Base-by-base conservation (phyloP, 2,797 vertebrate species). In the Smutsia gigantea region DNA sequence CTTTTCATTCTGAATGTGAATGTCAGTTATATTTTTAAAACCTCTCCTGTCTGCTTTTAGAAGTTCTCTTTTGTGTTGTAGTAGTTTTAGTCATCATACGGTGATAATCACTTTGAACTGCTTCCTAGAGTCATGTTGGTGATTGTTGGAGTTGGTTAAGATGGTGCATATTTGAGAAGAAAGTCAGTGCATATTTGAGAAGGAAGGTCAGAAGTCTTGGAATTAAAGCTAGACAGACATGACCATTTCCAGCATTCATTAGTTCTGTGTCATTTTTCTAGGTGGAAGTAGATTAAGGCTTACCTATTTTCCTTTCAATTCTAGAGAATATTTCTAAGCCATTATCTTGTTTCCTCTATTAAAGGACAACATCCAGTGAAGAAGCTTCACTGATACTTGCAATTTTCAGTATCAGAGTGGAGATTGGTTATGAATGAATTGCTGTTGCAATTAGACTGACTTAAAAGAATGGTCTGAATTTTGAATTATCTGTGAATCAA, bases 261-360 rank as follows among this genome's bases (percentile, higher is more conserved):
- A 53, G 5, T 79, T 85, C 37, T 68, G 5, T 71, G 72, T 27
- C 27, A 31, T 74, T 93, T 78, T 87, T 72, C n/a, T 59, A 46
- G 31, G 74, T 95, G 53, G 57, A 97, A 97, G 66, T 93, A 96
- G 96, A 63, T 87, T 59, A 59, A 0, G 1, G 37, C 74, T 97
- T 95, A 92, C 92, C 49, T 68, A 6, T 97, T 98, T 97, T 92
- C 75, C 74, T 97, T 97, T 96, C 75, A 87, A 39, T 66, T 82
- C 37, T 89, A 90, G 93, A 78, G 82, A 97, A 11, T 88, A 93
- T 93, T 98, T 97, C 83, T 34, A 31, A 91, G 85, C 66, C 42
- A 42, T 90, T 97, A 53, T 78, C 42, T 31, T 63, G 46, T 87
- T 98, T 97, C 39, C 92, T 69, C 78, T 92, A 15, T 89, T 97